phyloP scores from a whole-genome alignment of 2,113 vertebrate genomes.

The Gambusia holbrooki region DNA sequence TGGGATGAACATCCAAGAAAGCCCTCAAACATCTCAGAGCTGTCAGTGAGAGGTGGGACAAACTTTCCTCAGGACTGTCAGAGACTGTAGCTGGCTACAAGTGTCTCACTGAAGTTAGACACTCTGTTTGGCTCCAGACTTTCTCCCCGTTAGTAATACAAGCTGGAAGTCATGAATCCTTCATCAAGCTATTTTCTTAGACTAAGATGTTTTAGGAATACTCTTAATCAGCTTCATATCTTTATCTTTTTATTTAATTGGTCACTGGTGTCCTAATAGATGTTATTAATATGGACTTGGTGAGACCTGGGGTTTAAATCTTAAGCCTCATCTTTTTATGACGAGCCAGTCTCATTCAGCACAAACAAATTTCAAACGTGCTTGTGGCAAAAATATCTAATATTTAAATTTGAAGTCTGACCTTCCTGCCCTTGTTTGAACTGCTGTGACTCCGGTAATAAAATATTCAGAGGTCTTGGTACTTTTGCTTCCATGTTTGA shows the following conservation, averaged over 20 bases:
- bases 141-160: no score
- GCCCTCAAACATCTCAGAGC: no score
- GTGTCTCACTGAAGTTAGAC: no score
- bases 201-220: neutral
- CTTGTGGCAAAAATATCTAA: neutral
- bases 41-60: no score
- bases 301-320: neutral
- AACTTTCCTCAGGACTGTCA: no score
- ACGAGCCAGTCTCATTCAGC: neutral
- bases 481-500: neutral
- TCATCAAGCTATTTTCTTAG: no score
- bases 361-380: neutral
- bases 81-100: no score
- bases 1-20: no score
- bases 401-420: neutral
- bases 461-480: neutral
- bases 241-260: neutral
- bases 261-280: no score
- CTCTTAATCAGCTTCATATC: neutral
- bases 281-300: neutral
- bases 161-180: no score
- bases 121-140: no score
- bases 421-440: neutral
- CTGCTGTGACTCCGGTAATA: neutral
- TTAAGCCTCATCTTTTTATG: neutral